Percentiles rank a stretch among this genome's conserved stretches.
Evolutionary conservation across 2,797 vertebrate genomes (phyloP).

Genomic region (Odontamblyopus rebecca): DNA sequence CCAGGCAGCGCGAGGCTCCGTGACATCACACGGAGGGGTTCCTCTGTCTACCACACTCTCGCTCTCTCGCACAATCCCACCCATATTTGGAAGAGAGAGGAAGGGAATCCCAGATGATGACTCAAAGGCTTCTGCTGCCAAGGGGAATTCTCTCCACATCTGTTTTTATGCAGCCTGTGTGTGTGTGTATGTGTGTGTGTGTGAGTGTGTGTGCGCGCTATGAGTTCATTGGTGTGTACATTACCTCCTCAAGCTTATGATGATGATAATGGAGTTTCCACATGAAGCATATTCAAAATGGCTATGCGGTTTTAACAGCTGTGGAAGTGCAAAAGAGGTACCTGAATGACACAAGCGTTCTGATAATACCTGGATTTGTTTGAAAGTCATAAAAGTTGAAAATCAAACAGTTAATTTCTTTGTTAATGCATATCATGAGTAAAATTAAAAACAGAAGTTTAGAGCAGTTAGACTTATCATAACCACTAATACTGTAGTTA

Average conservation of each 20-base stretch:
- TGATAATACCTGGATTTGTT: constrained; percentile 48
- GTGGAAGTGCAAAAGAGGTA: constrained; percentile 33
- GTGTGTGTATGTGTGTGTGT: constrained; percentile 33
- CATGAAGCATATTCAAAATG: constrained; percentile 37
- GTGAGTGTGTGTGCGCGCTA: constrained; percentile 29
- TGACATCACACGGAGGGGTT: constrained; percentile 76
- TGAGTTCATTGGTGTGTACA: constrained; percentile 36
- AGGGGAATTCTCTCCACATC: constrained; percentile 75
- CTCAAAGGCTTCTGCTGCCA: constrained; percentile 73
- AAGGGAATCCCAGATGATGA: constrained; percentile 83
- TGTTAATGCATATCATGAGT: neutral
- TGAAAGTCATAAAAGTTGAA: constrained; percentile 36
- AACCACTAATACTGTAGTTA: too few relatives aligned
- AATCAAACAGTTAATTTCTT: neutral
- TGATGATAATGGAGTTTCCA: constrained; percentile 23
- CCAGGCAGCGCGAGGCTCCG: constrained; percentile 66
- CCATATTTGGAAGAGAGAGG: constrained; percentile 82
- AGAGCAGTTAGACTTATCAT: too few relatives aligned
- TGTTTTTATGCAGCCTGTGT: constrained; percentile 50
- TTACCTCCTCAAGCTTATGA: constrained; percentile 32
- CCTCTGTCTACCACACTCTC: constrained; percentile 63
- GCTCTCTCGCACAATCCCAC: constrained; percentile 68
- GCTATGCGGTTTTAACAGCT: constrained; percentile 35
- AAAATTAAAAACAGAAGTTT: too few relatives aligned
- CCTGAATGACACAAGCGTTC: constrained; percentile 37